A percentile compares a stretch with the other conserved stretches of the same genome.
phyloP scores from a whole-genome alignment of 2,888 invertebrate species.

The Parnassius orleans region DNA sequence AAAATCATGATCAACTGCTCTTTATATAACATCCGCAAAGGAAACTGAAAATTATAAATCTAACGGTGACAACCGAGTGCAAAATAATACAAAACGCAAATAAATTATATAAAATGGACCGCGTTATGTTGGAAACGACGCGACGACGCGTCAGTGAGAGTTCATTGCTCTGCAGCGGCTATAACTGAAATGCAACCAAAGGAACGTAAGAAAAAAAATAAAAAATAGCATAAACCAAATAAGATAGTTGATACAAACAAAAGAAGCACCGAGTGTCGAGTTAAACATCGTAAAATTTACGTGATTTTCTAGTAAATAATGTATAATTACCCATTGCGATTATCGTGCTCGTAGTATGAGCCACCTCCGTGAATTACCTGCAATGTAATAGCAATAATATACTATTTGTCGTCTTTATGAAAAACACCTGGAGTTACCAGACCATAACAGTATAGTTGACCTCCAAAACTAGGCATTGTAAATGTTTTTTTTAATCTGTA shows the following conservation, averaged over 20 bases:
- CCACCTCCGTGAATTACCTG: conserved; percentile 1
- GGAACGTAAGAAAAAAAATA: conserved; percentile 27
- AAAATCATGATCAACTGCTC: background rate
- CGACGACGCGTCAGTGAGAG: conserved; percentile 35
- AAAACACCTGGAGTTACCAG: no score
- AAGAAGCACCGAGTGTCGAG: background rate
- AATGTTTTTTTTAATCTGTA: no score
- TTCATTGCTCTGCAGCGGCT: conserved; percentile 33
- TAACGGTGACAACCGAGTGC: background rate
- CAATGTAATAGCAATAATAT: background rate
- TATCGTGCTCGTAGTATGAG: background rate
- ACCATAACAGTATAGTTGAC: no score
- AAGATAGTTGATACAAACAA: background rate
- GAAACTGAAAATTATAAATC: background rate
- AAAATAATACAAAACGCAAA: conserved; percentile 12
- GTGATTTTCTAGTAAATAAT: conserved; percentile 1
- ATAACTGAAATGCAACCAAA: conserved; percentile 43
- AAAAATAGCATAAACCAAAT: conserved; percentile 20
- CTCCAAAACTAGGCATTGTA: no score
- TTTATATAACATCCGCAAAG: background rate
- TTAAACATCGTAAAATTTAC: background rate
- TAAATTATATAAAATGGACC: conserved; percentile 13
- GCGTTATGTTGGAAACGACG: background rate
- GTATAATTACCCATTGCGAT: conserved; percentile 36
- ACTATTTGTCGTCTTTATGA: no score